Evolutionary conservation across 2,888 invertebrate genomes (phyloP).

Genomic region (Noctua fimbriata): DNA sequence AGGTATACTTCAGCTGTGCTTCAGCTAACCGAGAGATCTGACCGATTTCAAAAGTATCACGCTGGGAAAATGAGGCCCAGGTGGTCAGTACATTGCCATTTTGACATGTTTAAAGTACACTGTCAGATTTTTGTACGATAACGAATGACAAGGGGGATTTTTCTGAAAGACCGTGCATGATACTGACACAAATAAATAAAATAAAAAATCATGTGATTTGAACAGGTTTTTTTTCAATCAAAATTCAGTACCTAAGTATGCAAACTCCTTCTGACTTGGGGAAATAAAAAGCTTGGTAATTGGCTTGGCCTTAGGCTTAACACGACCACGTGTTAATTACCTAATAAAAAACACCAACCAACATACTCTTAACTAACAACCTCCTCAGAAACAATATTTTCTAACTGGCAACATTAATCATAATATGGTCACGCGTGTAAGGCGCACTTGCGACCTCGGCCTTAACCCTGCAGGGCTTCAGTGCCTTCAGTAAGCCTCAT

Average conservation of each 20-base stretch:
- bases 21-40: constrained; percentile 27
- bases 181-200: background rate
- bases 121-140: constrained; percentile 22
- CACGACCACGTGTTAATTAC: constrained; percentile 19
- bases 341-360: constrained; percentile 37
- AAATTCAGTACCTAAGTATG: background rate
- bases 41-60: constrained; percentile 35
- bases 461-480: constrained; percentile 76
- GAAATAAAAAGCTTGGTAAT: background rate
- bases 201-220: background rate
- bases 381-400: constrained; percentile 42
- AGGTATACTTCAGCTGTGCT: no score
- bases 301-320: constrained; percentile 33
- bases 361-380: constrained; percentile 15
- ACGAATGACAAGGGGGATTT: background rate
- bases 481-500: constrained; percentile 74
- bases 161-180: background rate
- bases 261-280: background rate
- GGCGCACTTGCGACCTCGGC: constrained; percentile 67
- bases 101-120: constrained; percentile 13
- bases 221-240: background rate
- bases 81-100: constrained; percentile 18
- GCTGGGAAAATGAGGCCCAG: constrained; percentile 21
- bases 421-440: constrained; percentile 41
- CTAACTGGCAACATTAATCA: constrained; percentile 53